phyloP scores from a whole-genome alignment of 1,140 invertebrate species.

The Aphidius ervi region DNA sequence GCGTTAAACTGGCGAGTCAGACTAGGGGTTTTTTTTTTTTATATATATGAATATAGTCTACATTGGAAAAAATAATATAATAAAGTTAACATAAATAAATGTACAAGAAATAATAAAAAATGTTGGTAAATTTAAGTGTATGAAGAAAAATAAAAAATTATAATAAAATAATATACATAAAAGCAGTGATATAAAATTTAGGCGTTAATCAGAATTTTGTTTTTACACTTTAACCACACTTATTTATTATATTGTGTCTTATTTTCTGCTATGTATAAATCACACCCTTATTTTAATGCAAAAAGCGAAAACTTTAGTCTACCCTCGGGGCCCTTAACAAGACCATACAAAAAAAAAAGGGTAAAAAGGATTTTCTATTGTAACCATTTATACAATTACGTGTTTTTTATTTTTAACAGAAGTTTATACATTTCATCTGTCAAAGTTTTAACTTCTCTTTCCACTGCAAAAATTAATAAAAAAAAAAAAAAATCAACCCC shows the following conservation, averaged over 20 bases:
- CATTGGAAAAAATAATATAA: background rate
- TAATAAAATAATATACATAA: background rate
- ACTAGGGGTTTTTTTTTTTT: conserved; percentile 14
- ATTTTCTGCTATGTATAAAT: too few species aligned
- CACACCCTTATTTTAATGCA: too few species aligned
- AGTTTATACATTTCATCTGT: conserved; percentile 26
- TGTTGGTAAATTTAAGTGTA: conserved; percentile 4
- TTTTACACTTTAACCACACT: conserved; percentile 28
- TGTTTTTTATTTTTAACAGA: conserved; percentile 21
- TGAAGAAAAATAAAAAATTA: conserved; percentile 6
- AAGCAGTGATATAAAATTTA: conserved; percentile 39
- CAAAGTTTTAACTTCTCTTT: background rate
- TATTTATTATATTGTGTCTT: too few species aligned
- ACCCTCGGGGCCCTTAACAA: too few species aligned
- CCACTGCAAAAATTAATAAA: background rate
- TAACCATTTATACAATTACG: conserved; percentile 47
- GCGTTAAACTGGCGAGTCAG: conserved; percentile 24
- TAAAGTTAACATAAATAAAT: background rate
- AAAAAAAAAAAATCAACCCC: background rate
- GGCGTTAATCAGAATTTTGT: conserved; percentile 48
- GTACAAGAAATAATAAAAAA: conserved; percentile 4
- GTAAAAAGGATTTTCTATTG: conserved; percentile 29
- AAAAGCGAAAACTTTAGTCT: too few species aligned
- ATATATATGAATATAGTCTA: conserved; percentile 5
- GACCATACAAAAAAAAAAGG: background rate